A percentile compares a stretch with the other conserved stretches of the same genome.
Conservation (phyloP, 1,140 invertebrate species). For the Halictus rubicundus region DNA sequence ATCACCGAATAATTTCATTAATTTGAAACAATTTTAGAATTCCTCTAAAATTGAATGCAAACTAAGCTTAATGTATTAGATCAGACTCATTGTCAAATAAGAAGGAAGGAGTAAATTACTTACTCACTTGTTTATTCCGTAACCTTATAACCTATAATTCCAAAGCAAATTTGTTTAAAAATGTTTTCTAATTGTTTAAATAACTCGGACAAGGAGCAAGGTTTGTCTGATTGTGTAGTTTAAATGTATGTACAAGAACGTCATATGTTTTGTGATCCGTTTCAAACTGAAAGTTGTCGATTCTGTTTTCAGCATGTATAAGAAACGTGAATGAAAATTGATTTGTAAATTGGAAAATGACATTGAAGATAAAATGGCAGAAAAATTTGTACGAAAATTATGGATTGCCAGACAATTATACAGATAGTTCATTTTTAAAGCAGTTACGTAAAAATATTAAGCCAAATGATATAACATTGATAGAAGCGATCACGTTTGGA, state of each 20-base stretch:
- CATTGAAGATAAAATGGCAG: constrained; percentile 82
- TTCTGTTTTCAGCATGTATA: background rate
- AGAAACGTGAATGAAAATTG: background rate
- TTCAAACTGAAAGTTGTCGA: background rate
- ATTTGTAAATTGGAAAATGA: constrained; percentile 25
- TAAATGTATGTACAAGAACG: background rate
- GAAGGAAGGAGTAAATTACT: too few species aligned
- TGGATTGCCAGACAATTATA: constrained; percentile 95
- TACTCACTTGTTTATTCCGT: too few species aligned
- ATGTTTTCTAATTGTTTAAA: background rate
- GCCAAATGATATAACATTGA: constrained; percentile 85
- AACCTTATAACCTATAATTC: too few species aligned
- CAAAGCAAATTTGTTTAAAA: background rate
- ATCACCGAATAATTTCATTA: background rate
- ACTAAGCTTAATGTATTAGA: background rate
- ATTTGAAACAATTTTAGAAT: background rate
- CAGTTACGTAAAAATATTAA: constrained; percentile 92
- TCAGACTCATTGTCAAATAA: background rate
- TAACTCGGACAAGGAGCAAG: background rate
- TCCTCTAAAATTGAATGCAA: background rate
- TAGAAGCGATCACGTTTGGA: constrained; percentile 85
- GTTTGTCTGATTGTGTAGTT: background rate
- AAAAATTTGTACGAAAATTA: constrained; percentile 95
- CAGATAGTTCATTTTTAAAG: constrained; percentile 91
- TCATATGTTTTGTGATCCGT: background rate